Evolutionary conservation across 2,113 vertebrate species (phyloP).

Genomic region (Phalacrocorax aristotelis): DNA sequence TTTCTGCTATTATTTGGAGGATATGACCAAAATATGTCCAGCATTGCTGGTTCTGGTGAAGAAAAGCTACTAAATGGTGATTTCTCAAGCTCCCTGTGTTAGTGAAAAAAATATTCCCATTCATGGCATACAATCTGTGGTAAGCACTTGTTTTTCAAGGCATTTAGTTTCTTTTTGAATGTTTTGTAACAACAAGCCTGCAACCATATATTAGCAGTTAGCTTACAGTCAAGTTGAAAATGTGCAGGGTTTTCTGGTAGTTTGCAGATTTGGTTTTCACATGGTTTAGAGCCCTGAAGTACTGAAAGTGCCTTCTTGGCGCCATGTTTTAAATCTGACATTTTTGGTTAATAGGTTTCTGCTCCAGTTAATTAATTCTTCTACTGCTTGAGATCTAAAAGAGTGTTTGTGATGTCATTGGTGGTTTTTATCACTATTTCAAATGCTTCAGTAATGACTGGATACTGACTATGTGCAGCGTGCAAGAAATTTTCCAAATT

Average conservation of each 20-base stretch:
- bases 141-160: neutral
- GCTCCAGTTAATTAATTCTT: neutral
- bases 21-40: neutral
- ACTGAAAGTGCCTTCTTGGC: neutral
- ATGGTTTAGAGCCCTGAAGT: neutral
- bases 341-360: neutral
- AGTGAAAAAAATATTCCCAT: neutral
- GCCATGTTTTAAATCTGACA: neutral
- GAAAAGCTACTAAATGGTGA: neutral
- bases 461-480: neutral
- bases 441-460: neutral
- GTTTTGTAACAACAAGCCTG: neutral
- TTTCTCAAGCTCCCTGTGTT: neutral
- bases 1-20: neutral
- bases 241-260: neutral
- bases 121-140: neutral
- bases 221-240: neutral
- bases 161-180: neutral
- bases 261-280: neutral
- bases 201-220: neutral
- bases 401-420: neutral
- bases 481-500: neutral
- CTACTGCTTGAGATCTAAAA: neutral
- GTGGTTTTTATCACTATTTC: neutral
- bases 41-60: neutral